phyloP scores from a whole-genome alignment of 2,113 vertebrate genomes.

The Tursiops truncatus region DNA sequence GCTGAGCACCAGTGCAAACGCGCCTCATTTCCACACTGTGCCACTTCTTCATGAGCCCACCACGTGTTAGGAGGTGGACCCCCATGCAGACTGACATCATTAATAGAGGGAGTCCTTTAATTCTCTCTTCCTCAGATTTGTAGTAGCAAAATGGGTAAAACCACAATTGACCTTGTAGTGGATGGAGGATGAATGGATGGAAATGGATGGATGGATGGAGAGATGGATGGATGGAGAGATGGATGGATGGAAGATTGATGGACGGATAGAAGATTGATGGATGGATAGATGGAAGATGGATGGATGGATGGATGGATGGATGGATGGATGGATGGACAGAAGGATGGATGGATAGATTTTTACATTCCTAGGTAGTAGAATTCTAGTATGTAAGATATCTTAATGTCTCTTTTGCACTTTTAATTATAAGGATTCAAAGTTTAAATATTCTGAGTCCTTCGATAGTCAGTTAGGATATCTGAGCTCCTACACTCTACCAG shows the following conservation, averaged over 20 bases:
- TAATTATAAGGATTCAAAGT: background rate
- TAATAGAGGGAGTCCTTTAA: background rate
- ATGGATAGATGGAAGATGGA: too few relatives aligned
- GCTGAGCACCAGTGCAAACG: rapidly evolving
- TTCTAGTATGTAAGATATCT: background rate
- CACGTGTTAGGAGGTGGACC: background rate
- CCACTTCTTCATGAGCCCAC: rapidly evolving
- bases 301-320: too few relatives aligned
- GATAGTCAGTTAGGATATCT: background rate
- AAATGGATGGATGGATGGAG: background rate
- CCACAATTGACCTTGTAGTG: too few relatives aligned
- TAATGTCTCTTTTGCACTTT: background rate
- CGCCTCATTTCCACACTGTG: rapidly evolving
- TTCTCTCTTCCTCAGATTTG: background rate
- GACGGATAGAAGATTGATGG: too few relatives aligned
- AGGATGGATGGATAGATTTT: background rate
- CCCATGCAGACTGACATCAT: background rate
- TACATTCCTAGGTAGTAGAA: background rate
- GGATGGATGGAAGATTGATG: too few relatives aligned
- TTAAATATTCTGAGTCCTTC: background rate
- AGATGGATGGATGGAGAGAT: background rate
- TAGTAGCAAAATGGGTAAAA: background rate
- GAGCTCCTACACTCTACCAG: background rate
- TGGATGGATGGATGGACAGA: too few relatives aligned
- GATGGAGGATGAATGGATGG: background rate